These are phyloP conservation scores for Omphaloscelis lunosa DNA, from an alignment of 2,888 invertebrate genomes.

Conservation along the genomic window DNA sequence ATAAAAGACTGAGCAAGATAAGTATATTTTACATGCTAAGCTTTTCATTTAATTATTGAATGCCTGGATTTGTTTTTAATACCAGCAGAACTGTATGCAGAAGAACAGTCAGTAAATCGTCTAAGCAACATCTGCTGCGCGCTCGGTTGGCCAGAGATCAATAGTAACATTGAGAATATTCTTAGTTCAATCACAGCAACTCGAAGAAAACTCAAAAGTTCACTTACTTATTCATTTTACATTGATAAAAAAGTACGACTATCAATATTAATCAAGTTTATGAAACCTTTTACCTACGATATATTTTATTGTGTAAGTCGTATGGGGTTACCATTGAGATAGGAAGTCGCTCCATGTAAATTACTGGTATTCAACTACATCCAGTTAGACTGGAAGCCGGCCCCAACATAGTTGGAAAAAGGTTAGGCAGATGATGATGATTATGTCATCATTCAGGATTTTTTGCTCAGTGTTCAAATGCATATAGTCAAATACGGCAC, in stretches of 20 bases:
- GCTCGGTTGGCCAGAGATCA: conserved; percentile 5
- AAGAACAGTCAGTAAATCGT: conserved; percentile 1
- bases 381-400: no score
- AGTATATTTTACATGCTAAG: background rate
- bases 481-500: conserved; percentile 7
- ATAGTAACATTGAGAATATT: background rate
- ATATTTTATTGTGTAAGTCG: no score
- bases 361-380: no score
- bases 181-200: conserved; percentile 15
- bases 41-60: background rate
- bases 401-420: no score
- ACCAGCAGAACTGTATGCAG: background rate
- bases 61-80: background rate
- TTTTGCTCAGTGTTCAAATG: conserved; percentile 16
- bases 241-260: background rate
- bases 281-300: background rate
- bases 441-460: background rate
- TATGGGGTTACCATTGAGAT: background rate
- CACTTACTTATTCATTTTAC: background rate
- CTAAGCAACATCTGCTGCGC: conserved; percentile 24
- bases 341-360: no score
- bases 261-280: background rate
- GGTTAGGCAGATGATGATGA: no score
- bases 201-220: conserved; percentile 3
- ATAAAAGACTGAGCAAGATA: background rate